Base-by-base conservation (phyloP, 1,140 invertebrate genomes). In the Doryteuthis pealeii region DNA sequence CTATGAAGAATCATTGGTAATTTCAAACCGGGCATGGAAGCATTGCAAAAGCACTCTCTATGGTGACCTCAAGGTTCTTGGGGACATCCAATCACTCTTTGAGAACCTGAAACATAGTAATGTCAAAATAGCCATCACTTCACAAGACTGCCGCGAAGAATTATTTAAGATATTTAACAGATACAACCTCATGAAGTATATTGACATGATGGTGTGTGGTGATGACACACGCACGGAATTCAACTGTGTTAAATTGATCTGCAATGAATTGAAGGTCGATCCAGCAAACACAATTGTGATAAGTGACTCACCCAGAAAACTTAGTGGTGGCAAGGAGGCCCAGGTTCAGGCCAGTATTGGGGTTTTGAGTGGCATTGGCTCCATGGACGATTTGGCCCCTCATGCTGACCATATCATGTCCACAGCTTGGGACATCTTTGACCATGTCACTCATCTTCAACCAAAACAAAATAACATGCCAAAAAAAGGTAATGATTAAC, bases 91-190 rank as follows among this genome's bases (percentile, higher is more conserved):
- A 66, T 58, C 81, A 31, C 71, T 89, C 22, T 89, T 90, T 78
- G 76, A 84, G 62, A 76, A 76, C 18, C 77, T 90, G 35, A 85
- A 85, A 73, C 71, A 81, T 30, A 80, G 83, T 74, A 85, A 85
- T 18, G 78, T 89, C 5, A 90, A 89, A 77, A 86, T 90, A 68
- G 89, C 89, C 40, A 84, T 90, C 33, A 88, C 86, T 77, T 90
- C 89, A 4, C 81, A 84, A 26, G 88, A 88, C 62, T 79, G 74
- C n/a, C 80, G 85, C 30, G 81, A 83, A 49, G 83, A 79, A 40
- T 85, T 87, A 0, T 68, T 88, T 22, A 74, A 76, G 10, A 83
- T 85, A 40, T 74, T 90, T 30, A 76, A 80, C 65, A 72, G 74
- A 26, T 71, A 89, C 12, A 85, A 79, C 12, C 76, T 89, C 0